Base-by-base conservation (phyloP, 2,888 invertebrate genomes). In the Acleris laterana region DNA sequence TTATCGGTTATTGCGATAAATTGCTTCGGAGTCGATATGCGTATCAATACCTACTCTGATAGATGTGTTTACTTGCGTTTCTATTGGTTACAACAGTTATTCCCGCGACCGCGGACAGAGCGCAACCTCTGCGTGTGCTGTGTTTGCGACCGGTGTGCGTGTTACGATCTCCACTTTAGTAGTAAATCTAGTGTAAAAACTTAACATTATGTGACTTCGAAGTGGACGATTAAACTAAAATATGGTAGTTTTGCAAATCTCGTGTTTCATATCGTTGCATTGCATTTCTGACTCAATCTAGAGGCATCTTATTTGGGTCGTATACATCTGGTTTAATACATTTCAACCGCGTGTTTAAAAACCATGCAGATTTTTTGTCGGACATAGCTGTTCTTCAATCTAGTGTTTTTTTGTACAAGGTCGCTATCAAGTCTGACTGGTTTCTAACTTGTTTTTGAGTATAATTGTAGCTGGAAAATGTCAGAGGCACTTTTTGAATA, bases 81-180 rank as follows among this genome's bases (percentile, higher is more conserved):
- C 46, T 75, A 76, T 78, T 82, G 81, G 81, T 81, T 81, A 82
- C 81, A 83, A 84, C 89, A 90, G 90, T 90, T 87, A 88, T 81
- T 79, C 84, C 79, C 82, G 84, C 74, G 88, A 80, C 78, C 81
- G 84, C 87, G 85, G 70, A 78, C 84, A 70, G 85, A 74, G 77
- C 82, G 81, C 86, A 81, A 80, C 81, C 74, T 78, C 72, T 73
- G 72, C 74, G 75, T 68, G 66, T 64, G 72, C 70, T 72, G 73
- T 73, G 71, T 69, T 68, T 69, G 69, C 67, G 63, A 67, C 62
- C 71, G 67, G 67, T 66, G 67, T 58, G 42, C 50, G 50, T 69
- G 62, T 68, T 72, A 44, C 65, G 58, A 61, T 70, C 51, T 58
- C 25, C 13, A 7, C 46, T 56, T 52, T 32, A 62, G 25, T 56